Evolutionary conservation across 2,888 invertebrate species (phyloP).

Genomic region (Drosophila eohydei): DNA sequence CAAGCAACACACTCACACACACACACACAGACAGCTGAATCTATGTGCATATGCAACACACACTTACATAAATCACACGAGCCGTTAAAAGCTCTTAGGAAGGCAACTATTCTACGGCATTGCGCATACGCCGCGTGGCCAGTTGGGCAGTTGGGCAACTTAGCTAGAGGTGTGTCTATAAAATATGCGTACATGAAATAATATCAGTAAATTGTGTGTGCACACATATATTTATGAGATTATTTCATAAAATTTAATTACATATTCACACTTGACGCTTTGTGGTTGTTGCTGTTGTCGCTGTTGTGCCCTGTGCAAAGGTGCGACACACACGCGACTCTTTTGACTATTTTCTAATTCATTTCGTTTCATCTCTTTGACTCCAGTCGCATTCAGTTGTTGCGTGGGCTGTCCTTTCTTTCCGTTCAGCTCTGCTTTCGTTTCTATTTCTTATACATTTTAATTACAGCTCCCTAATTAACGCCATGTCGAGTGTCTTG

Average conservation of each 20-base stretch:
- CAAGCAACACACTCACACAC: background rate
- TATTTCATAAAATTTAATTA: constrained; percentile 78
- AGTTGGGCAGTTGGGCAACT: background rate
- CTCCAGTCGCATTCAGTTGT: constrained; percentile 31
- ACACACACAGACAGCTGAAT: background rate
- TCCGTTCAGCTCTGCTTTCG: constrained; percentile 32
- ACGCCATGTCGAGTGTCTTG: constrained; percentile 60
- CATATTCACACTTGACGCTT: constrained; percentile 71
- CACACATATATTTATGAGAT: constrained; percentile 38
- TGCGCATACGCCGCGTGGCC: constrained; percentile 46
- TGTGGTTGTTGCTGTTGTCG: constrained; percentile 7
- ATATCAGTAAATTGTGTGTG: constrained; percentile 20
- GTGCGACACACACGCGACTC: constrained; percentile 60
- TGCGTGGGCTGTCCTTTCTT: constrained; percentile 40
- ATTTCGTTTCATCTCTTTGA: constrained; percentile 30
- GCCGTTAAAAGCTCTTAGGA: constrained; percentile 10
- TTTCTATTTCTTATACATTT: constrained; percentile 47
- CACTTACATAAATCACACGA: constrained; percentile 42
- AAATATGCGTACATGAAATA: constrained; percentile 38
- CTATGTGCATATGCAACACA: background rate
- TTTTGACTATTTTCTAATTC: constrained; percentile 39
- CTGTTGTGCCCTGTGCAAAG: constrained; percentile 30
- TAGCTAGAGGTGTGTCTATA: constrained; percentile 39
- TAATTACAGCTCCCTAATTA: constrained; percentile 71
- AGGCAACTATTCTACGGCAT: constrained; percentile 30